phyloP scores from a whole-genome alignment of 2,797 vertebrate species.

The Anguilla obscura region DNA sequence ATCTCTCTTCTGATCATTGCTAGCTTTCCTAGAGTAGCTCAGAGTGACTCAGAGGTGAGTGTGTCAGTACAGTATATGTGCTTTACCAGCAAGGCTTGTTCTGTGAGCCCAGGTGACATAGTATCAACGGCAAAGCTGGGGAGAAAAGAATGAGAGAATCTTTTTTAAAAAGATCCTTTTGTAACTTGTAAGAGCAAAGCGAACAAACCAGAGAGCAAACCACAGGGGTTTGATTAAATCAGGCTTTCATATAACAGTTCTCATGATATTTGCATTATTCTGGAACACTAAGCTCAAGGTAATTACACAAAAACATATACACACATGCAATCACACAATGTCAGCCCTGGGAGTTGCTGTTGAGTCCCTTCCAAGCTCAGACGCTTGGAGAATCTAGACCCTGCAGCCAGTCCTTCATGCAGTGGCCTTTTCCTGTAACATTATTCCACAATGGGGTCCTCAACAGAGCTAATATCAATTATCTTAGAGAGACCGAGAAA shows the following conservation, averaged over 20 bases:
- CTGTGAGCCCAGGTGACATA: neutral
- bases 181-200: neutral
- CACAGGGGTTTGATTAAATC: neutral
- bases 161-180: neutral
- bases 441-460: conserved; percentile 32
- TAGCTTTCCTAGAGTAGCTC: neutral
- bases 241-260: neutral
- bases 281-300: neutral
- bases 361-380: conserved; percentile 19
- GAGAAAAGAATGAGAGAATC: neutral
- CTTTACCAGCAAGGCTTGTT: neutral
- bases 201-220: neutral
- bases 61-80: neutral
- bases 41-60: neutral
- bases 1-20: neutral
- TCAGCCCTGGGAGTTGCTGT: conserved; percentile 16
- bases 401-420: neutral
- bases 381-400: conserved; percentile 10
- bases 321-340: neutral
- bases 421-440: conserved; percentile 11
- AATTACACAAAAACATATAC: neutral
- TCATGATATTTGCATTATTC: neutral
- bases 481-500: conserved; percentile 8
- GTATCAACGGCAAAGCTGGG: neutral
- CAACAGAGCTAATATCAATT: conserved; percentile 35